Evolutionary conservation across 2,888 invertebrate species (phyloP), one percentile per base, ranked within the genome.

Genomic region (Apodemia duryi): DNA sequence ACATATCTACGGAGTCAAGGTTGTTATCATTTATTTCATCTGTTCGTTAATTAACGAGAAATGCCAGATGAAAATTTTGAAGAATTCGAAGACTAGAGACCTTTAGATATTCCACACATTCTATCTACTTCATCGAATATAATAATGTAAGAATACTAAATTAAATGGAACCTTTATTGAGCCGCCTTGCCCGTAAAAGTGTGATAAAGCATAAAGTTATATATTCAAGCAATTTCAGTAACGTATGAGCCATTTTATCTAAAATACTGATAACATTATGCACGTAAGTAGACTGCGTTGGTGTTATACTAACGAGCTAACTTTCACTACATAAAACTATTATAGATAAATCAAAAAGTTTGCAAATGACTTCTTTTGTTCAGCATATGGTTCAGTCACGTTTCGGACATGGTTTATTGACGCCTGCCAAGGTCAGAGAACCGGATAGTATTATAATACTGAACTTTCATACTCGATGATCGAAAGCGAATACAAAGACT

Each of bases 401-500:
- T 72, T 74, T 73, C 68, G 69, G 69, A 73, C 70, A 77, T 78
- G 72, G 77, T 77, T 80, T 78, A 78, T 82, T 81, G 61, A 76
- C 78, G 77, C 77, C 73, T 73, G 79, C 81, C 89, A 91, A 90
- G 90, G 91, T 89, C 90, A 79, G 77, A 74, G 75, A 86, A 84
- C 84, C 83, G 82, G 82, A 77, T 75, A 75, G 76, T 72, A 77
- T 78, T 77, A 87, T 84, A 38, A 38, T 38, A 86, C 84, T 86
- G 83, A 73, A 86, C 88, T 87, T 86, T 87, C 86, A 80, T 81
- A 75, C 78, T 86, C 86, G 79, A 80, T 81, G 78, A 77, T 84
- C 79, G 89, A 90, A 91, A 91, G 87, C 87, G 91, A 91, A 85
- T 78, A 80, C 78, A 77, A 72, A 71, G 78, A 73, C 82, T 83